Evolutionary conservation across 2,113 vertebrate species (phyloP).

Genomic region (Jacana jacana): DNA sequence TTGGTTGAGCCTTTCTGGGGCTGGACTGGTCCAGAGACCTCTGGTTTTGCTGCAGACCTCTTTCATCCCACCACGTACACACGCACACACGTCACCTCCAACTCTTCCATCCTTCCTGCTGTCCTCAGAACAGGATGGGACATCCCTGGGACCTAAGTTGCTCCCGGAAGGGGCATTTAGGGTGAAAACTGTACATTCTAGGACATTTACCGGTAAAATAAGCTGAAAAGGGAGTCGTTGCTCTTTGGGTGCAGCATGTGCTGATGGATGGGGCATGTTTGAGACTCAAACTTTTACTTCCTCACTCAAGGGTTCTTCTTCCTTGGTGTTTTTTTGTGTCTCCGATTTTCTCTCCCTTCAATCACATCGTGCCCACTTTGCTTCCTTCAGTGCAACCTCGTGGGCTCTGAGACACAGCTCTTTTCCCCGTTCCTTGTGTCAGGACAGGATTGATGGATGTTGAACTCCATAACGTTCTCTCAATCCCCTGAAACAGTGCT

Average conservation of each 20-base stretch:
- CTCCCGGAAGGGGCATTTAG: background rate
- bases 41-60: background rate
- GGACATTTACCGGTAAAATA: background rate
- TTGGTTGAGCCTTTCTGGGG: background rate
- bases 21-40: background rate
- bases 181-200: background rate
- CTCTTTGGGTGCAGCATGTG: background rate
- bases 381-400: background rate
- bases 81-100: accelerated
- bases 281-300: background rate
- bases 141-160: background rate
- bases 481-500: background rate
- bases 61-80: accelerated
- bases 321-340: background rate
- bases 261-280: background rate
- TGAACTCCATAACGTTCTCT: background rate
- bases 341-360: background rate
- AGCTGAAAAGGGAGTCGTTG: background rate
- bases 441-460: background rate
- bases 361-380: background rate
- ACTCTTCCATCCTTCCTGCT: background rate
- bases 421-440: background rate
- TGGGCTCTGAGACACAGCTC: background rate
- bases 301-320: background rate
- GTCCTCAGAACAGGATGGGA: background rate